phyloP scores from a whole-genome alignment of 2,797 vertebrate species.

The Glyptemys insculpta region DNA sequence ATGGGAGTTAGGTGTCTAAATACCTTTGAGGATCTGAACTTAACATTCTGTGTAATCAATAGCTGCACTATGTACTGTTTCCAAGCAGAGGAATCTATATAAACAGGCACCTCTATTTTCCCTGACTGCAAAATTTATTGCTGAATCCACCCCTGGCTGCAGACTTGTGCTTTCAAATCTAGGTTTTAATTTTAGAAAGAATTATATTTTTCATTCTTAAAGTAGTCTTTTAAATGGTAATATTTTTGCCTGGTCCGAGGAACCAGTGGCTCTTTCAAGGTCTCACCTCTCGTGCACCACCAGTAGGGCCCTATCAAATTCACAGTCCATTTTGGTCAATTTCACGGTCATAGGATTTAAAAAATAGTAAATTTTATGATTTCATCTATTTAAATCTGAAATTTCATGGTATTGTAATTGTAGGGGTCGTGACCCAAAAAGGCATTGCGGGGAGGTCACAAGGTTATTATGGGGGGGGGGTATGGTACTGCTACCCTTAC shows the following conservation, averaged over 20 bases:
- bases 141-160: neutral
- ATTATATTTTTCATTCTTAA: neutral
- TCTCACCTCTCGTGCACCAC: neutral
- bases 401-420: no score
- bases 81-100: neutral
- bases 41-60: no score
- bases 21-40: neutral
- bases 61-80: neutral
- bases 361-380: no score
- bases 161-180: neutral
- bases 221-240: neutral
- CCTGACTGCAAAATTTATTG: neutral
- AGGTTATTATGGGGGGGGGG: no score
- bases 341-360: no score
- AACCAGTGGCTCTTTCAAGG: neutral
- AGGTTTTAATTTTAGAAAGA: neutral
- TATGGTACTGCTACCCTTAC: no score
- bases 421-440: no score
- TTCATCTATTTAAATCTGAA: no score
- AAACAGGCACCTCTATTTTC: neutral
- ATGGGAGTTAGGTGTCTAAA: neutral
- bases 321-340: no score
- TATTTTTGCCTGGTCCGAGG: neutral
- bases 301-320: no score
- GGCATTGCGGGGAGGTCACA: no score